These are phyloP conservation scores for Drosophila eohydei DNA, from an alignment of 2,888 invertebrate species.

Conservation along the genomic window DNA sequence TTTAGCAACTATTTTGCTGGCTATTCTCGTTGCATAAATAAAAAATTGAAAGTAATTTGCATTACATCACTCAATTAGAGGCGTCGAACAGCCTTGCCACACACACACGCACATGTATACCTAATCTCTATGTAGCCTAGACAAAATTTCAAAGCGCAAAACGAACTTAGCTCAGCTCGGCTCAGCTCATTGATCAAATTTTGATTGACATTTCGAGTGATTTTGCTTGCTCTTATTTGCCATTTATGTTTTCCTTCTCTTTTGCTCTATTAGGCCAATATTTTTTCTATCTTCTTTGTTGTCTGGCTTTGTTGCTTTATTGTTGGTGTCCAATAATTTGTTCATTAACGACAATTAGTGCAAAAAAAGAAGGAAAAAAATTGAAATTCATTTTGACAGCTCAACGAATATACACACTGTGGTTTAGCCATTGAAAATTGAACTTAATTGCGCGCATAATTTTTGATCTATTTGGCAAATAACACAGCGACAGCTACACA, in stretches of 20 bases:
- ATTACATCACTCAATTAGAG: constrained; percentile 77
- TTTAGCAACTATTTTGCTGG: constrained; percentile 28
- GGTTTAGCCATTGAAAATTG: constrained; percentile 41
- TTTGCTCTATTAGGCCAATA: constrained; percentile 70
- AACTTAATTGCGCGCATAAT: constrained; percentile 58
- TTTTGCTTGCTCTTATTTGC: constrained; percentile 55
- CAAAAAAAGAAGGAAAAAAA: constrained; percentile 17
- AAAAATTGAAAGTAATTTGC: constrained; percentile 76
- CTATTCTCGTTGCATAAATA: constrained; percentile 14
- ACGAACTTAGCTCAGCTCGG: constrained; percentile 21
- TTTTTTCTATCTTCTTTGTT: constrained; percentile 54
- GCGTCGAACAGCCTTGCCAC: constrained; percentile 67
- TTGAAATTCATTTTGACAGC: constrained; percentile 50
- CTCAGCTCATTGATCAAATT: constrained; percentile 76
- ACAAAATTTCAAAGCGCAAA: constrained; percentile 44
- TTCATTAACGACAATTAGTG: constrained; percentile 78
- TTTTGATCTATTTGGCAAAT: constrained; percentile 36
- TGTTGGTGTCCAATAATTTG: constrained; percentile 61
- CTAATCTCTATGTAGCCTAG: constrained; percentile 22
- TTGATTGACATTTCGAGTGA: constrained; percentile 77
- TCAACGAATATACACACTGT: constrained; percentile 47
- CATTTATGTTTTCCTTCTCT: constrained; percentile 11
- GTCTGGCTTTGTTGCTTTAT: constrained; percentile 33
- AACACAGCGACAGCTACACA: constrained; percentile 17
- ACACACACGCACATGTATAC: constrained; percentile 36